Evolutionary conservation across 2,888 invertebrate genomes (phyloP).

Genomic region (Sesia apiformis): DNA sequence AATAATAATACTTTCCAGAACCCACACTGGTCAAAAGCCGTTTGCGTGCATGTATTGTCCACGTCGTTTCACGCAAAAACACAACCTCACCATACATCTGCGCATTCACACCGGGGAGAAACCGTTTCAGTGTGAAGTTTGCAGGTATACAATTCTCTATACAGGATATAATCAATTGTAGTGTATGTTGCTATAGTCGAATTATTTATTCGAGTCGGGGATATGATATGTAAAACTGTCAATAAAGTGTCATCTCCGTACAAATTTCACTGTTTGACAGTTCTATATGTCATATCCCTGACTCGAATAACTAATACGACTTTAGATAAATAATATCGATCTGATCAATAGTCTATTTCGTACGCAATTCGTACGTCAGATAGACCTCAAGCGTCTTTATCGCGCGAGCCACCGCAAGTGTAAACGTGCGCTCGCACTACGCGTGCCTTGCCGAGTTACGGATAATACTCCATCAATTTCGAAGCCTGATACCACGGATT

Average conservation of each 20-base stretch:
- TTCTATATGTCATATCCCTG: too few species aligned
- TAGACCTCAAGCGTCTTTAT: background rate
- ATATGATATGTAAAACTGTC: too few species aligned
- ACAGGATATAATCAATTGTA: too few species aligned
- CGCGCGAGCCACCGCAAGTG: background rate
- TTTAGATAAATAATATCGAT: background rate
- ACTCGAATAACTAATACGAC: too few species aligned
- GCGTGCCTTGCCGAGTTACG: too few species aligned
- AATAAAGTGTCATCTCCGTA: too few species aligned
- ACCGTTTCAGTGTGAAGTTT: slow-evolving; percentile 77
- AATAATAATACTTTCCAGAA: slow-evolving; percentile 33
- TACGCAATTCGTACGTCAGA: background rate
- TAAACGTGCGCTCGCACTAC: too few species aligned
- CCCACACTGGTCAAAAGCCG: slow-evolving; percentile 76
- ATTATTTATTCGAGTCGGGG: too few species aligned
- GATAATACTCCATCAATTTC: too few species aligned
- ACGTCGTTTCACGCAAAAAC: slow-evolving; percentile 75
- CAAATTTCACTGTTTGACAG: too few species aligned
- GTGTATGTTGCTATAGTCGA: too few species aligned
- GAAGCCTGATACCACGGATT: too few species aligned
- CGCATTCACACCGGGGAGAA: slow-evolving; percentile 75
- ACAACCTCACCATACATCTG: slow-evolving; percentile 75
- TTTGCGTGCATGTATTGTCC: slow-evolving; percentile 73
- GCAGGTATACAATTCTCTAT: slow-evolving; percentile 41
- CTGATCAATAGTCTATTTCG: background rate